Conservation (phyloP, 1,140 invertebrate genomes). For the Condylostylus longicornis region DNA sequence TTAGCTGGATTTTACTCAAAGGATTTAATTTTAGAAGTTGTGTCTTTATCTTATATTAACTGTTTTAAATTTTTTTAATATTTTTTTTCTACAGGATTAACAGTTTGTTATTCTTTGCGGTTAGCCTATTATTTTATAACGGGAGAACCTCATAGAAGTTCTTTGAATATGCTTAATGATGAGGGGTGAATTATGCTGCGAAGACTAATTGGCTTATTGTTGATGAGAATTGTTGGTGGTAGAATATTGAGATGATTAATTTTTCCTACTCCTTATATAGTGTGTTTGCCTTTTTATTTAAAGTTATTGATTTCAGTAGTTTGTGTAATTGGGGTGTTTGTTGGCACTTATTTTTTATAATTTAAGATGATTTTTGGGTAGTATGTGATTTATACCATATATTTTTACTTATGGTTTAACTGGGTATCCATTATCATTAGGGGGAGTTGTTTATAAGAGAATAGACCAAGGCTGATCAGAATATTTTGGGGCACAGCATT, state of each 20-base stretch:
- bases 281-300: constrained; percentile 34
- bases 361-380: constrained; percentile 22
- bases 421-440: no score
- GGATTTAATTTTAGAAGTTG: constrained; percentile 43
- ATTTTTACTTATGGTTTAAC: constrained; percentile 25
- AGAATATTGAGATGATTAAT: constrained; percentile 33
- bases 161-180: constrained; percentile 33
- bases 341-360: constrained; percentile 30
- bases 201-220: constrained; percentile 36
- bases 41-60: constrained; percentile 35
- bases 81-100: constrained; percentile 39
- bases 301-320: constrained; percentile 33
- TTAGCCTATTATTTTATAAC: constrained; percentile 38
- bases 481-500: constrained; percentile 31
- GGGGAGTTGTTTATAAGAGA: constrained; percentile 17
- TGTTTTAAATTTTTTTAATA: constrained; percentile 35
- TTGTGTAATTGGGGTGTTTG: constrained; percentile 25
- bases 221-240: constrained; percentile 34
- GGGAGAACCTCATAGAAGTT: constrained; percentile 32
- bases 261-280: constrained; percentile 33
- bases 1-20: constrained; percentile 48
- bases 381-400: constrained; percentile 34
- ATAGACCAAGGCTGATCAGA: constrained; percentile 36
- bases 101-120: constrained; percentile 38
- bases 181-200: constrained; percentile 33